Evolutionary conservation across 2,113 vertebrate species (phyloP), one percentile per base, ranked within the genome.

Genomic region (Aythya baeri): DNA sequence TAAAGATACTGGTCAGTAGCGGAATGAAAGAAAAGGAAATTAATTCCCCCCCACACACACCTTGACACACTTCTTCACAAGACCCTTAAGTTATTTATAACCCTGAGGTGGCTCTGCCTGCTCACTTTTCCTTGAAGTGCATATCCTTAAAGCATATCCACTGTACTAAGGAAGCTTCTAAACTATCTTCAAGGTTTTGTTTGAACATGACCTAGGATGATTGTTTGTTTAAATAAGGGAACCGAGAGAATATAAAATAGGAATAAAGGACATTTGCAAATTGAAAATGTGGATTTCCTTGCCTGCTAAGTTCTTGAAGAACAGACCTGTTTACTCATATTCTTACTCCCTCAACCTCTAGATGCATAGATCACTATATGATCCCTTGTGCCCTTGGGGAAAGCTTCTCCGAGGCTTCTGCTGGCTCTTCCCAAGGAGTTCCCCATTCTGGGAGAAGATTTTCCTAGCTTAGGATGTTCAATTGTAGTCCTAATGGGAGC

Each of bases 401-500:
- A 67, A 31, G n/a, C 25, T 76, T n/a, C 50, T 83, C 63, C 82
- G 31, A 74, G 18, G 17, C 10, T 74, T 58, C 31, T 31, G 54
- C 0, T 0, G 55, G 12, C 25, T 76, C 29, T 83, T 83, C 61
- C 23, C 27, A 27, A 82, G 66, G 26, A 63, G 6, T 41, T 13
- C 21, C 8, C 36, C 17, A 3, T 80, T 83, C 25, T 86, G 23
- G 50, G 23, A 25, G 49, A 50, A 50, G 23, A 43, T 80, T 85
- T 25, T 61, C 7, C 6, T 2, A 2, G 43, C 2, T n/a, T 54
- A 52, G 13, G 13, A 6, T 26, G 29, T 59, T 87, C 26, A 71
- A 0, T 5, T 84, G 67, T 3, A 11, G 22, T n/a, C 67, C 57
- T 18, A 63, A 87, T n/a, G 31, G n/a, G 43, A 66, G 14, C 0